Base-by-base conservation (phyloP, 2,888 invertebrate species). In the Cerceris rybyensis region DNA sequence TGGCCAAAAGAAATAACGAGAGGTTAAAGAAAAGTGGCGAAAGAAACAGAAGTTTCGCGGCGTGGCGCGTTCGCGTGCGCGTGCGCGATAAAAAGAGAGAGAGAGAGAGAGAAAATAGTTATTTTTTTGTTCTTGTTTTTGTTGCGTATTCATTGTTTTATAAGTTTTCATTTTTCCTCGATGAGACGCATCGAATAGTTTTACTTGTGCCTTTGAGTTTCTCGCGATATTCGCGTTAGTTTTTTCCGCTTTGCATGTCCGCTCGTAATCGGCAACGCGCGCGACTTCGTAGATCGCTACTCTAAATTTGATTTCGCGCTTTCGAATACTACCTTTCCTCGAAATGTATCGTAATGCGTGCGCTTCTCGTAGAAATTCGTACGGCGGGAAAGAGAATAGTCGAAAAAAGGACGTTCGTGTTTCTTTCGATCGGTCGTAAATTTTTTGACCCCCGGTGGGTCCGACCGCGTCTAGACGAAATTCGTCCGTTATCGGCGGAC, bases 51-150 rank as follows among this genome's bases (percentile, higher is more conserved):
- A 55, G 41, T 42, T 55, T 41, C 11, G 52, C 39, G 79, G 78
- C 28, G 28, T 28, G 28, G 28, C 28, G 28, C 28, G 28, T 28
- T 28, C 28, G 28, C 28, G 28, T 4, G 28, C 28, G 28, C 28
- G 28, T 28, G 28, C 28, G 28, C 28, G 28, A 28, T 28, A 4
- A 28, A 28, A 28, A 28, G 28, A 28, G 4, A 28, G n/a, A n/a
- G n/a, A n/a, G n/a, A n/a, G n/a, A 28, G 4, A 28, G 28, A 28
- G 28, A 28, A 4, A 28, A 78, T 75, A 75, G 59, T 75, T 63
- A 67, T 75, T 81, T 82, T 83, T 87, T 86, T 83, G 82, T 87
- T 88, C 81, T 76, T 81, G 79, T 82, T 86, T 86, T 82, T 81
- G 28, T 28, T 28, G 67, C 77, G 74, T 81, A 83, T 84, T 83